These are phyloP conservation scores for Prionailurus viverrinus DNA, from an alignment of 2,113 vertebrate genomes.

Conservation along the genomic window DNA sequence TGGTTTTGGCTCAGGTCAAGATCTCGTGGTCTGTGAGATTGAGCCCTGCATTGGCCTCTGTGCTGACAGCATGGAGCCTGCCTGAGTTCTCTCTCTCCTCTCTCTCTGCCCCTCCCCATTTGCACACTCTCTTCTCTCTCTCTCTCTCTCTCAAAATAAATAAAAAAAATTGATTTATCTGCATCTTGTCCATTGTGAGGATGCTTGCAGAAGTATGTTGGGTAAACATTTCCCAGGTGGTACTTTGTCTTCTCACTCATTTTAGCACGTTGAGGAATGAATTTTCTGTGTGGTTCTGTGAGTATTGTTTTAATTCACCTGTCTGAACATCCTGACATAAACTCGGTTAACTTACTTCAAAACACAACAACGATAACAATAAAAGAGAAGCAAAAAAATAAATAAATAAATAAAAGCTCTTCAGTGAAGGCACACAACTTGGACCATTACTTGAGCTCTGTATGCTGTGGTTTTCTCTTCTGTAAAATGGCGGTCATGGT, in stretches of 20 bases:
- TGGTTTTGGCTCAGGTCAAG: too few relatives aligned
- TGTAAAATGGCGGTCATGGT: fast-evolving
- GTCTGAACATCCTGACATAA: not conserved
- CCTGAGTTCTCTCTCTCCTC: too few relatives aligned
- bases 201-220: not conserved
- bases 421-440: too few relatives aligned
- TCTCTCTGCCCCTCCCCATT: too few relatives aligned
- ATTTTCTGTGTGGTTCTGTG: not conserved
- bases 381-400: not conserved
- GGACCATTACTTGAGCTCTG: not conserved
- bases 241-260: not conserved
- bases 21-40: too few relatives aligned
- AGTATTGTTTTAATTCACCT: not conserved
- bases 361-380: not conserved
- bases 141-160: too few relatives aligned
- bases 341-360: not conserved
- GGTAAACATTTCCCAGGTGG: not conserved
- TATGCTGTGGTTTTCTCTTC: not conserved
- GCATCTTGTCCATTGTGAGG: not conserved
- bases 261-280: not conserved
- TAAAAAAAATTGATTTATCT: not conserved
- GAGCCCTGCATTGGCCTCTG: too few relatives aligned
- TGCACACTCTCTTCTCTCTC: too few relatives aligned
- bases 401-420: not conserved
- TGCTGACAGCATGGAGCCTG: too few relatives aligned